Evolutionary conservation across 1,140 invertebrate species (phyloP).

Genomic region (Drosophila pseudoobscura): DNA sequence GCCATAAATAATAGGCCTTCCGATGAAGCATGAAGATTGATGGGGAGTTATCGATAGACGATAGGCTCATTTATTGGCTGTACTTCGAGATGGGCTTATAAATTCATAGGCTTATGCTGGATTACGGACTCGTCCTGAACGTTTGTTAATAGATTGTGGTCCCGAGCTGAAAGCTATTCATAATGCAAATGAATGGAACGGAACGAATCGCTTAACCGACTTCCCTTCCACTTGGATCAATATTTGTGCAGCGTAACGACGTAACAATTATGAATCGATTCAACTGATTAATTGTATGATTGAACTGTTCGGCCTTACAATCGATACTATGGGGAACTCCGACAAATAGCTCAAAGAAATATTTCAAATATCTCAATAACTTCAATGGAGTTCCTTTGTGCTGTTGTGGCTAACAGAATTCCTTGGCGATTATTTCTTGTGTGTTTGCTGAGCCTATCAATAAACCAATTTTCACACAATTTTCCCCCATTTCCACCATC

Average conservation of each 20-base stretch:
- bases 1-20: constrained; percentile 17
- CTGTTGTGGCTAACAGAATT: neutral
- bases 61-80: neutral
- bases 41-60: neutral
- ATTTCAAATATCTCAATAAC: constrained; percentile 19
- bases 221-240: neutral
- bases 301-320: neutral
- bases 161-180: no score
- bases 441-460: constrained; percentile 61
- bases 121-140: neutral
- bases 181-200: no score
- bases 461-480: constrained; percentile 72
- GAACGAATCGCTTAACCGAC: neutral
- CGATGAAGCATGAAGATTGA: constrained; percentile 11
- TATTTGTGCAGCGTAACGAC: neutral
- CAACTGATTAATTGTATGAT: constrained; percentile 40
- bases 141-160: no score
- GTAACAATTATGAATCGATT: neutral
- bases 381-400: constrained; percentile 22
- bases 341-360: no score
- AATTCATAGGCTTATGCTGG: neutral
- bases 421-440: constrained; percentile 17
- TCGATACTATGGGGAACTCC: no score
- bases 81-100: neutral
- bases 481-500: constrained; percentile 2